Base-by-base conservation (phyloP, 2,797 vertebrate species). In the Mastacembelus armatus region DNA sequence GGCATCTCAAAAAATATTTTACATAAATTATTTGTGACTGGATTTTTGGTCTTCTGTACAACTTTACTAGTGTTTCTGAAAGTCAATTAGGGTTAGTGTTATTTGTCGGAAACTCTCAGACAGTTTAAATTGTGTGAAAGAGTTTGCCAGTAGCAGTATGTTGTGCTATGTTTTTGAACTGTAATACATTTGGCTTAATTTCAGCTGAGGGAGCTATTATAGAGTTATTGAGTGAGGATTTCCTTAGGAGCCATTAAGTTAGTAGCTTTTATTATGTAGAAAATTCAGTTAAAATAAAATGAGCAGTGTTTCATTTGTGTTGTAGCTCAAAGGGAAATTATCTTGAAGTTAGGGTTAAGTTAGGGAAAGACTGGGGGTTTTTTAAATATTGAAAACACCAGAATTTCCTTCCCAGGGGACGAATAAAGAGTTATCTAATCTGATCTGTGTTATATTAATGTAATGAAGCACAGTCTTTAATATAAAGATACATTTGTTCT, bases 41-140 rank as follows among this genome's bases (percentile, higher is more conserved):
- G 35, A 45, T 49, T 57, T 58, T 66, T 9, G 3, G 8, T 42
- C 32, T 32, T 30, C 24, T 10, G 2, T 57, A 10, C 22, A 24
- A 50, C 60, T 74, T 72, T 32, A 74, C n/a, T 39, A 60, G 21
- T 44, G 66, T 66, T 70, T 56, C 27, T 68, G 57, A 67, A 32
- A 35, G 22, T 68, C 48, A 76, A 24, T 83, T 55, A 70, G 68
- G 39, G 71, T 71, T 54, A 66, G 29, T 42, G 26, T 52, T 49
- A 65, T 24, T 69, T 58, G 56, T 45, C 27, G 62, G 57, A 59
- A 65, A 47, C 39, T 62, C 68, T 66, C 35, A 65, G 58, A 64
- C 1, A 0, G 21, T 30, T 71, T 36, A 40, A 63, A 60, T 7
- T 10, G 24, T 33, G 18, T 44, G 26, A 74, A 29, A 42, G 38